phyloP scores from a whole-genome alignment of 2,888 invertebrate species.

The Atherix ibis region DNA sequence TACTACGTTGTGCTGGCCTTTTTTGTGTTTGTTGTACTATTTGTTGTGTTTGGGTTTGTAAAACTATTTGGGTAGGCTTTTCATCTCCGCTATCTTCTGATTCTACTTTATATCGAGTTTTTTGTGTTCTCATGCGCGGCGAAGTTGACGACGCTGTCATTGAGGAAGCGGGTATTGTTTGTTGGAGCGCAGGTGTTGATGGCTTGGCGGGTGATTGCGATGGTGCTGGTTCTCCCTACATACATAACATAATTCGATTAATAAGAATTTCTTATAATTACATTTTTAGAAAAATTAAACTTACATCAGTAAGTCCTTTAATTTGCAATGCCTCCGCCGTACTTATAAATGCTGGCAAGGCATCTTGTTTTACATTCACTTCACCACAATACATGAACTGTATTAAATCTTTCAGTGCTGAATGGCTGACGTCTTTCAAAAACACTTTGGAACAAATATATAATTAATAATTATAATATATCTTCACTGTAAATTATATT shows the following conservation, averaged over 20 bases:
- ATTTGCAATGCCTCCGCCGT: constrained; percentile 57
- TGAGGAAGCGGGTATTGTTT: constrained; percentile 15
- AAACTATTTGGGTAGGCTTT: constrained; percentile 35
- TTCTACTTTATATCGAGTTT: constrained; percentile 41
- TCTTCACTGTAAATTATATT: neutral
- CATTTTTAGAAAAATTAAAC: too few species aligned
- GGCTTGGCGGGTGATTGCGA: constrained; percentile 48
- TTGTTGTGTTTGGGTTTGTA: constrained; percentile 32
- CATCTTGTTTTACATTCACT: constrained; percentile 56
- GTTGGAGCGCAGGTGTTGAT: constrained; percentile 43
- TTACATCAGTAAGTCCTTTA: constrained; percentile 50
- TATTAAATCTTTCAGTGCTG: constrained; percentile 50
- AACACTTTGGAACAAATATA: constrained; percentile 37
- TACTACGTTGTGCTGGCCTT: constrained; percentile 26
- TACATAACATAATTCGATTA: constrained; percentile 19
- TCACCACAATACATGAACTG: constrained; percentile 59
- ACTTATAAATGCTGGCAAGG: constrained; percentile 53
- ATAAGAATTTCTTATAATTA: constrained; percentile 2
- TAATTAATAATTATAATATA: neutral
- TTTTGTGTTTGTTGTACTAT: constrained; percentile 25
- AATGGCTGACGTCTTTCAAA: constrained; percentile 54
- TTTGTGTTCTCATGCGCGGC: constrained; percentile 23
- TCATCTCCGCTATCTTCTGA: constrained; percentile 47
- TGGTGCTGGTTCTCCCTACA: constrained; percentile 49
- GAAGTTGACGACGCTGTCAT: constrained; percentile 21